Base-by-base conservation (phyloP, 2,113 vertebrate genomes). In the Mola mola region DNA sequence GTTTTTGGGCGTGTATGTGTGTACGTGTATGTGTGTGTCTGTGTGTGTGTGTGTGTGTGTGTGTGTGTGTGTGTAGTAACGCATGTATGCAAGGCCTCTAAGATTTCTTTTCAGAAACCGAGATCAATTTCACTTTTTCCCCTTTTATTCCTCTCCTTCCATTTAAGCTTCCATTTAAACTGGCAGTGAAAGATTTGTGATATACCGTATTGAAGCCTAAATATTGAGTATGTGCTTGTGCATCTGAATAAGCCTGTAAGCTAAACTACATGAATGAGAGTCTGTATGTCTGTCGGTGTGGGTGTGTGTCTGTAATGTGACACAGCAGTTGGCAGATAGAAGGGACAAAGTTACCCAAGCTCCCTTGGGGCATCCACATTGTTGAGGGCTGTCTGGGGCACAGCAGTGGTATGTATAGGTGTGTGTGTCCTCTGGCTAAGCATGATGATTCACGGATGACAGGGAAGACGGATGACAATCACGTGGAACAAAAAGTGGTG, bases 271-370 rank as follows among this genome's bases (percentile, higher is more conserved):
- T 61, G 34, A 41, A 24, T 64, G 41, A 55, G 40, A 57, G 61
- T 37, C 26, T 59, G 41, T 16, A 38, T 47, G 40, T 64, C 47
- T 50, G 57, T 55, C 65, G 58, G 68, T 60, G 58, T 63, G 66
- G 48, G 68, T 42, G 90, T 78, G 81, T 90, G 83, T 89, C 82
- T 93, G 94, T 95, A 94, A 94, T 91, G 92, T 95, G 93, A 93
- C 93, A 94, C 92, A 94, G 91, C 93, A 95, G 91, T 95, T 96
- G 94, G 95, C 93, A 95, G 93, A 93, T 95, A 94, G 80, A 85
- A 88, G 77, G 82, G 67, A 84, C 72, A 44, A 57, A 84, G 72
- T 84, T 87, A 86, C 89, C 75, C 75, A 80, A 77, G 88, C 88
- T 80, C 85, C 90, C 92, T 75, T 66, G 92, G 88, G 93, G 90